These are phyloP conservation scores for Callyntrura sp. DNA, from an alignment of 2,888 invertebrate genomes.

Conservation along the genomic window DNA sequence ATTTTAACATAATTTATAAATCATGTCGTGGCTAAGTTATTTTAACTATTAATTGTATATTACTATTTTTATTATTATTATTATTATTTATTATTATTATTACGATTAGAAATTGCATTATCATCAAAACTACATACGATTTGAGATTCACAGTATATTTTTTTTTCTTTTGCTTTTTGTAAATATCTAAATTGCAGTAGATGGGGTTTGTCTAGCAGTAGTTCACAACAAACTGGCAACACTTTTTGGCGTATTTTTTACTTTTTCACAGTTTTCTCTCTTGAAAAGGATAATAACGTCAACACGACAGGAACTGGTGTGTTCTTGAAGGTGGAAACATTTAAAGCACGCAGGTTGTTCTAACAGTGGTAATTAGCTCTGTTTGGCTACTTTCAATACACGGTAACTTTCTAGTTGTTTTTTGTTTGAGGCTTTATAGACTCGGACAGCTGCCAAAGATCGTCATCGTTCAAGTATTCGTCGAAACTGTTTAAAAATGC, in stretches of 20 bases:
- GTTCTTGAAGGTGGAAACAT: not conserved
- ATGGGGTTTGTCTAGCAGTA: not conserved
- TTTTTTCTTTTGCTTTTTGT: not conserved
- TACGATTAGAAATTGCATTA: not conserved
- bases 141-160: constrained; percentile 32
- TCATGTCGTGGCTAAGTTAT: constrained; percentile 10
- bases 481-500: constrained; percentile 99
- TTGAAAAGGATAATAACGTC: not conserved
- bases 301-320: too few species aligned
- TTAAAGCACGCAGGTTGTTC: not conserved
- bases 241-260: not conserved
- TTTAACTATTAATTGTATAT: not conserved
- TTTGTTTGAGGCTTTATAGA: constrained; percentile 96
- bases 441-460: constrained; percentile 99
- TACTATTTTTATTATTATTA: not conserved
- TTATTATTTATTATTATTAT: not conserved
- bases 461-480: constrained; percentile 97
- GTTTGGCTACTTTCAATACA: not conserved
- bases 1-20: too few species aligned
- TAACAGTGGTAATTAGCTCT: not conserved
- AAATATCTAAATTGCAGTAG: not conserved
- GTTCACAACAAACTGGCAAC: constrained; percentile 46
- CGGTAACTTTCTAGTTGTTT: constrained; percentile 49
- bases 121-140: constrained; percentile 16
- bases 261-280: not conserved